These are phyloP conservation scores for Pseudochirops cupreus DNA, from an alignment of 2,797 vertebrate species.

Conservation along the genomic window DNA sequence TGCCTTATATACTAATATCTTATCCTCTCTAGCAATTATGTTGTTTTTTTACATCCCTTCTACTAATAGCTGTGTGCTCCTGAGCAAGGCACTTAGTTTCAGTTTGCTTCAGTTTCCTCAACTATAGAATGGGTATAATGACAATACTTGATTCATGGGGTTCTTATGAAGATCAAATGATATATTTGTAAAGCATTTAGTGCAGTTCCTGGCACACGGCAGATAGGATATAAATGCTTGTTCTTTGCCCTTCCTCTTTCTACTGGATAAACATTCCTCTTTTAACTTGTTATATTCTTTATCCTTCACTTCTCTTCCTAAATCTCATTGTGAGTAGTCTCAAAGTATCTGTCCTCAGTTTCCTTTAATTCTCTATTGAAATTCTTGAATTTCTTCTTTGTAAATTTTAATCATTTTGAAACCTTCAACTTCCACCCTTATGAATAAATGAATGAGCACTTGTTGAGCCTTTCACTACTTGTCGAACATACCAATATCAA, in stretches of 20 bases:
- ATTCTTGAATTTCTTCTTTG: background rate
- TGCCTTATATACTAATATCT: background rate
- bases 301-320: background rate
- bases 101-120: too few relatives aligned
- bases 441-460: background rate
- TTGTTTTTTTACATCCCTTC: background rate
- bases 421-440: background rate
- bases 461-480: background rate
- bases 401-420: background rate
- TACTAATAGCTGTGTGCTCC: background rate
- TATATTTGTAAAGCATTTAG: background rate
- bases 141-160: too few relatives aligned
- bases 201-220: background rate
- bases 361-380: background rate
- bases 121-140: too few relatives aligned
- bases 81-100: too few relatives aligned
- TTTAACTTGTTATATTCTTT: background rate
- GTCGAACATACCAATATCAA: background rate
- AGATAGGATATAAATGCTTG: background rate
- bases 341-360: background rate
- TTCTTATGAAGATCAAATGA: too few relatives aligned
- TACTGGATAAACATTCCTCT: background rate
- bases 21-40: background rate
- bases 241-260: background rate
- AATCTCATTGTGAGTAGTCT: background rate